These are phyloP conservation scores for Barnardius zonarius DNA, from an alignment of 2,113 vertebrate genomes.

Conservation along the genomic window DNA sequence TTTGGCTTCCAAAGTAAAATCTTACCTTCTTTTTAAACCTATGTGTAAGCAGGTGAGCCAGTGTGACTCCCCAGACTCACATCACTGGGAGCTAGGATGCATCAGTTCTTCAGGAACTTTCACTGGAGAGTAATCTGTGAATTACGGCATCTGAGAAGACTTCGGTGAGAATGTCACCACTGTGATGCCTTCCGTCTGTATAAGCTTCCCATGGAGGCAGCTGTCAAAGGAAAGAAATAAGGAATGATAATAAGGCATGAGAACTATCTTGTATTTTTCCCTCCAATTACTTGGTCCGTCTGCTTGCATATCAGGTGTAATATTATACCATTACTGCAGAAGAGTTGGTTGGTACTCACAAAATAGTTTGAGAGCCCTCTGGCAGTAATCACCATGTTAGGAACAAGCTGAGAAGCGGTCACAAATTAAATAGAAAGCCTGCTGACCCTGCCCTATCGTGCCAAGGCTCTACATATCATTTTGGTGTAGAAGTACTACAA, in stretches of 20 bases:
- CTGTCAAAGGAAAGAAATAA: slow-evolving; percentile 6
- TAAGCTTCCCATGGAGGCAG: neutral
- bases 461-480: neutral
- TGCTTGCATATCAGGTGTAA: neutral
- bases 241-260: neutral
- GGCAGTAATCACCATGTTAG: neutral
- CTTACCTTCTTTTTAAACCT: neutral
- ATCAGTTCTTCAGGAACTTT: neutral
- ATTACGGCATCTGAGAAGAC: neutral
- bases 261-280: neutral
- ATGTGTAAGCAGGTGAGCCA: neutral
- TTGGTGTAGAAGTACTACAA: neutral
- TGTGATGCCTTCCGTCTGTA: neutral
- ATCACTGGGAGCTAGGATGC: neutral
- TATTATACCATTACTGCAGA: neutral
- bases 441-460: neutral
- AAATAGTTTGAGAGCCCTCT: neutral
- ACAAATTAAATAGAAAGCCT: neutral
- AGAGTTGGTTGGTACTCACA: neutral
- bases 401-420: neutral
- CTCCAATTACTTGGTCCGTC: neutral
- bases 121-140: neutral
- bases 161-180: neutral
- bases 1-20: neutral
- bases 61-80: neutral